Base-by-base conservation (phyloP, 2,888 invertebrate genomes). In the Oscheius myriophilus region DNA sequence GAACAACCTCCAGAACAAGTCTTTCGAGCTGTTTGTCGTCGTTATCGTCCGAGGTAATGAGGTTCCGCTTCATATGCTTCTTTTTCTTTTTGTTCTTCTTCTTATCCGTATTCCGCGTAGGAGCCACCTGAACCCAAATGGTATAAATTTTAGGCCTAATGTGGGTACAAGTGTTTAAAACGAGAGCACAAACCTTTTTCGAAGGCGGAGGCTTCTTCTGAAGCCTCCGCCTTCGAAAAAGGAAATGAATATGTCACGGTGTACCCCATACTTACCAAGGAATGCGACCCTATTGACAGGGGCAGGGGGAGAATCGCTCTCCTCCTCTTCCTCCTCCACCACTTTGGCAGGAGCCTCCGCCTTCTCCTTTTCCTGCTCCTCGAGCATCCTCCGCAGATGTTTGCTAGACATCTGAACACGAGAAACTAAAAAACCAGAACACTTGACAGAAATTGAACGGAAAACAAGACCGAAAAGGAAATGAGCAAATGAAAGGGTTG, bases 401-500 rank as follows among this genome's bases (percentile, higher is more conserved):
- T 80, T 81, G 59, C 76, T 76, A 1, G 82, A 82, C 82, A 82
- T 81, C 67, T 51, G 21, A 46, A n/a, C 49, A 33, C 53, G 41
- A 11, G 14, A 16, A 12, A 12, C 12, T 25, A 14, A 61, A 14
- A 23, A 11, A 45, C 11, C 25, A 42, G 23, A 46, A 14, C 4
- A 26, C 11, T 2, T n/a, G 18, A 42, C n/a, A 16, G 7, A 18
- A 57, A 42, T 39, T 1, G 18, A 57, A 14, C n/a, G 57, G 9
- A 57, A 41, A 3, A 12, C n/a, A n/a, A n/a, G n/a, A n/a, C n/a
- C n/a, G 3, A 54, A 14, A 4, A 25, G 3, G 23, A 25, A n/a
- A 21, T 16, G 1, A n/a, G n/a, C 18, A 33, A 2, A 18, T 33
- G 21, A 39, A 57, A 42, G 18, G 41, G 41, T 41, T 16, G 11